Evolutionary conservation across 2,888 invertebrate species (phyloP).

Genomic region (Platycnemis pennipes): DNA sequence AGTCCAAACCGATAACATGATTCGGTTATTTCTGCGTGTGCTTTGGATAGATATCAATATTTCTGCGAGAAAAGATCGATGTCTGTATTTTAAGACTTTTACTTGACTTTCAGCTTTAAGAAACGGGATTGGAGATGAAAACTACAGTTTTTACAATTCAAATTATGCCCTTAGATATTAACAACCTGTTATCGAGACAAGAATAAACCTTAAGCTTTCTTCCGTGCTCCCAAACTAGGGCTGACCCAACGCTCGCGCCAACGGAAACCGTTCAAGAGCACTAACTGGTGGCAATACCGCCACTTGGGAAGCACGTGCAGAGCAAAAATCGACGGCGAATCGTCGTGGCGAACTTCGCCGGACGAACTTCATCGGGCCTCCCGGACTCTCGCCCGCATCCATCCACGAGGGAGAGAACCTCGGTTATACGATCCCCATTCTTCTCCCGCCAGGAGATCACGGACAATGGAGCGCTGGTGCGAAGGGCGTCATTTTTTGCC

Average conservation of each 20-base stretch:
- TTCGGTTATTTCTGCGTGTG: too few relatives aligned
- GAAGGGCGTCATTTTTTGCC: background rate
- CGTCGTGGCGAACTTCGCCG: background rate
- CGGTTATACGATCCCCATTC: slow-evolving; percentile 29
- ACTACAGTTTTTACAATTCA: too few relatives aligned
- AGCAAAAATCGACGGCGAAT: background rate
- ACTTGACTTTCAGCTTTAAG: too few relatives aligned
- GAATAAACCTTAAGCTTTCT: background rate
- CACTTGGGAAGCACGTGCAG: background rate
- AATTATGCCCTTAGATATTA: background rate
- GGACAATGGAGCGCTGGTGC: slow-evolving; percentile 37
- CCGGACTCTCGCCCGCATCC: background rate
- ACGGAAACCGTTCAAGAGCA: too few relatives aligned
- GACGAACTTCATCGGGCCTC: too few relatives aligned
- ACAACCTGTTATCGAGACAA: background rate
- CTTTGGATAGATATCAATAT: too few relatives aligned
- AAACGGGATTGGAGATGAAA: too few relatives aligned
- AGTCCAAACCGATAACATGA: too few relatives aligned
- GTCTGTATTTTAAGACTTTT: too few relatives aligned
- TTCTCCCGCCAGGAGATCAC: slow-evolving; percentile 1
- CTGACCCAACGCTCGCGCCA: too few relatives aligned
- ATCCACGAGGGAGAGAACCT: background rate
- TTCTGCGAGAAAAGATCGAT: too few relatives aligned
- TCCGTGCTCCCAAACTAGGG: too few relatives aligned
- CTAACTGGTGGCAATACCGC: background rate